Percentiles rank a stretch among this genome's conserved stretches.
These are phyloP conservation scores for Oostethus manadensis DNA, from an alignment of 2,113 vertebrate species.

Conservation along the genomic window DNA sequence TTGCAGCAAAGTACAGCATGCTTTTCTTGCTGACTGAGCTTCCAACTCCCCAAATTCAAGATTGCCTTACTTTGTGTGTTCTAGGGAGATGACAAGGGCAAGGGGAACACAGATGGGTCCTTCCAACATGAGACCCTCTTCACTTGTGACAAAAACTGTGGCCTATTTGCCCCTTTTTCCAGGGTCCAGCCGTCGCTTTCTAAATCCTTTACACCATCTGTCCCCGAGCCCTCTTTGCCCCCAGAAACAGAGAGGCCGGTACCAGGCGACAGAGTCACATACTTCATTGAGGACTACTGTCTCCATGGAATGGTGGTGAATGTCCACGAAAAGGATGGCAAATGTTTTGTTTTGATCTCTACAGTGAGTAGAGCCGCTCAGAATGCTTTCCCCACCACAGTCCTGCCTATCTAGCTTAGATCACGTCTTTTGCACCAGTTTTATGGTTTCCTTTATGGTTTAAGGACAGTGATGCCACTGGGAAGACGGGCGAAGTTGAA, in stretches of 20 bases:
- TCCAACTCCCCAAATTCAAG: too few species aligned
- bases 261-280: conserved; percentile 74
- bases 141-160: conserved; percentile 64
- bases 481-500: conserved; percentile 52
- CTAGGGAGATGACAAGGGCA: conserved; percentile 70
- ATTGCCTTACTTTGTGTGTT: background rate
- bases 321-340: conserved; percentile 26
- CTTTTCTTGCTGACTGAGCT: too few species aligned
- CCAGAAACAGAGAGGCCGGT: conserved; percentile 23
- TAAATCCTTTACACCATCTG: accelerated
- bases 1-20: too few species aligned
- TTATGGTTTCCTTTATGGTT: conserved; percentile 8
- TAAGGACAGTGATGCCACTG: conserved; percentile 71
- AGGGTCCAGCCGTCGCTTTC: conserved; percentile 51
- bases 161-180: conserved; percentile 72
- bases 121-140: conserved; percentile 18
- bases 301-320: conserved; percentile 72
- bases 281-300: conserved; percentile 35
- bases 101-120: conserved; percentile 56
- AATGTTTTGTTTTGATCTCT: conserved; percentile 45
- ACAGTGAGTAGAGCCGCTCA: conserved; percentile 59
- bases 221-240: accelerated
- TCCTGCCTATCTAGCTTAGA: too few species aligned
- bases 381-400: background rate
- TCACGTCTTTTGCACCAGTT: too few species aligned